Evolutionary conservation across 2,113 vertebrate genomes (phyloP).

Genomic region (Epinephelus cyanopodus): DNA sequence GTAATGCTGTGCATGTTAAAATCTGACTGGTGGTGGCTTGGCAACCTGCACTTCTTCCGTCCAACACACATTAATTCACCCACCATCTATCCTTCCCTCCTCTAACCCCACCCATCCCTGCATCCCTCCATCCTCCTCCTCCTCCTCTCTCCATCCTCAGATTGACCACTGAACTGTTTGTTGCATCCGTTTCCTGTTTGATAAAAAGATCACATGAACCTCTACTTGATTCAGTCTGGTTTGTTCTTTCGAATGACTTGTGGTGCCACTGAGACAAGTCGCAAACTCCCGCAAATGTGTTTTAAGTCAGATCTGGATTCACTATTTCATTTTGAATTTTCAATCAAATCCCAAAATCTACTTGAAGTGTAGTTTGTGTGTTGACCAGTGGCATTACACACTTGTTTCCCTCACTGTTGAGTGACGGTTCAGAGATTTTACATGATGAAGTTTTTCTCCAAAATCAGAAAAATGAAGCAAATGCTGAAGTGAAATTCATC

Average conservation of each 20-base stretch:
- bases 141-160: background rate
- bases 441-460: background rate
- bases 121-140: conserved; percentile 1
- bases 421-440: conserved; percentile 72
- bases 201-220: conserved; percentile 52
- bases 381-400: conserved; percentile 46
- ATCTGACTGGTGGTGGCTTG: conserved; percentile 50
- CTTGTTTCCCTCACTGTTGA: conserved; percentile 47
- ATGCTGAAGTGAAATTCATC: too few species aligned
- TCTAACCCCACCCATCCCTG: conserved; percentile 20
- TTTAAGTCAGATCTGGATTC: background rate
- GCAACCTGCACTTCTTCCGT: conserved; percentile 33
- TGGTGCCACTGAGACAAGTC: conserved; percentile 42
- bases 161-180: conserved; percentile 44
- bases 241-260: conserved; percentile 48
- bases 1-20: conserved; percentile 40
- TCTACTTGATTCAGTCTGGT: conserved; percentile 57
- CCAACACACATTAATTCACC: conserved; percentile 21
- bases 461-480: background rate
- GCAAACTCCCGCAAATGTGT: background rate
- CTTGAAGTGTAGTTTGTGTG: background rate
- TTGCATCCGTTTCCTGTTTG: conserved; percentile 45
- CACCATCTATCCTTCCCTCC: background rate
- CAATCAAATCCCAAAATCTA: background rate
- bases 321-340: background rate